phyloP scores from a whole-genome alignment of 2,113 vertebrate species.

The Marmota flaviventris region DNA sequence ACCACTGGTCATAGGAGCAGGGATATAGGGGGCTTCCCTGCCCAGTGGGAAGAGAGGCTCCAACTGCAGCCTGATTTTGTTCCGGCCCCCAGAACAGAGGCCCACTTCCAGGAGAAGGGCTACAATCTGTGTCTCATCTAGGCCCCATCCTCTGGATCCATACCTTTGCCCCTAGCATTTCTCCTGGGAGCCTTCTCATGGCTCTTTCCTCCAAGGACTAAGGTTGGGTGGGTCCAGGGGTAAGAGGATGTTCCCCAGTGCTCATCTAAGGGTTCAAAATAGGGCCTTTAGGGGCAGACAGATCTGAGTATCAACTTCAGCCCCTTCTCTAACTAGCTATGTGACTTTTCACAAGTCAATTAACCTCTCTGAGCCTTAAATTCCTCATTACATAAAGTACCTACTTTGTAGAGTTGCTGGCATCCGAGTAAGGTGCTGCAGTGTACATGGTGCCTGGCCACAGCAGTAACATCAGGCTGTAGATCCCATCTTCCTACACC shows the following conservation, averaged over 20 bases:
- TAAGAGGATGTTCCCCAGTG: background rate
- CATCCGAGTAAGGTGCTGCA: background rate
- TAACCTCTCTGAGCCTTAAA: background rate
- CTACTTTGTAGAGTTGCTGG: background rate
- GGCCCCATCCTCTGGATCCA: background rate
- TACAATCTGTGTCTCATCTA: background rate
- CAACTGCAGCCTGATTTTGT: fast-evolving
- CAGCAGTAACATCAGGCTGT: background rate
- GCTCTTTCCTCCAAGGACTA: background rate
- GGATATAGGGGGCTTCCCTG: too few species aligned
- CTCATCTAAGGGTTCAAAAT: background rate
- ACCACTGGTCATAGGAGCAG: background rate
- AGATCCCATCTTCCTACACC: background rate
- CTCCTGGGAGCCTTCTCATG: background rate
- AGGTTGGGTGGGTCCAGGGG: background rate
- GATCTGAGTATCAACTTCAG: background rate
- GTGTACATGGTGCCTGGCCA: background rate
- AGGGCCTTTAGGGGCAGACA: background rate
- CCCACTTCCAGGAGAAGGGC: background rate
- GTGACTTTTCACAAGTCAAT: background rate
- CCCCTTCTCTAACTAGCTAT: background rate
- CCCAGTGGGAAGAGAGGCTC: fast-evolving
- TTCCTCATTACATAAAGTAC: background rate
- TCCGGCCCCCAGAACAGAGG: background rate
- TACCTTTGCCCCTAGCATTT: background rate